Evolutionary conservation across 1,140 invertebrate species (phyloP).

Genomic region (Hyles vespertilio): DNA sequence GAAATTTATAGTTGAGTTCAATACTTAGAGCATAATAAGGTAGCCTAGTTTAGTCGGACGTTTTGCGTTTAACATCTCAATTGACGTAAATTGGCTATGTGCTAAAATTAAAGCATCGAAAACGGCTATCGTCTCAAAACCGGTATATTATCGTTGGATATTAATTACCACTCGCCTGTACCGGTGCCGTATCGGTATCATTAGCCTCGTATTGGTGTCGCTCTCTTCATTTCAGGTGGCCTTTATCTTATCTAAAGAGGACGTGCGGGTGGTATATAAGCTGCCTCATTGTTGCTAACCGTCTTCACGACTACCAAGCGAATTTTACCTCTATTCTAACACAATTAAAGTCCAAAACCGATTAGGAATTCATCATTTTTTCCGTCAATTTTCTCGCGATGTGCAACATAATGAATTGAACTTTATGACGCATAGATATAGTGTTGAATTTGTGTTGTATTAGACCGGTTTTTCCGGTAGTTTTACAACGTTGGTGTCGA

Average conservation of each 20-base stretch:
- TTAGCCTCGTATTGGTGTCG: conserved; percentile 67
- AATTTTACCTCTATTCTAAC: conserved; percentile 25
- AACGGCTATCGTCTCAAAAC: conserved; percentile 24
- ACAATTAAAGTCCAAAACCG: conserved; percentile 16
- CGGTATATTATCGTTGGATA: conserved; percentile 42
- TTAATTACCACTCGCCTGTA: conserved; percentile 57
- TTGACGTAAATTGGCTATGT: too few species aligned
- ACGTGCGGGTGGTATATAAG: conserved; percentile 69
- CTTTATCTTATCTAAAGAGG: conserved; percentile 75
- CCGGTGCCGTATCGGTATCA: conserved; percentile 50
- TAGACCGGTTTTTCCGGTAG: conserved; percentile 54
- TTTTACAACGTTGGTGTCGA: conserved; percentile 52
- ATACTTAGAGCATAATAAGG: too few species aligned
- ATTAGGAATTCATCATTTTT: conserved; percentile 28
- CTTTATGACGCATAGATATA: conserved; percentile 11
- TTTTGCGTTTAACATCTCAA: too few species aligned
- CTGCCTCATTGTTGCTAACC: conserved; percentile 54
- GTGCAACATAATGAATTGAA: conserved; percentile 12
- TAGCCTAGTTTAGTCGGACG: too few species aligned
- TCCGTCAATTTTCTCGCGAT: conserved; percentile 42
- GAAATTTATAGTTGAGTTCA: too few species aligned
- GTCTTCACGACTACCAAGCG: conserved; percentile 10
- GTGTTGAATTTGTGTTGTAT: conserved; percentile 31
- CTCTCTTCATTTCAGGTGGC: conserved; percentile 60
- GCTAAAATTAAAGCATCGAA: conserved; percentile 6